phyloP scores from a whole-genome alignment of 2,113 vertebrate genomes.

The Lota lota region DNA sequence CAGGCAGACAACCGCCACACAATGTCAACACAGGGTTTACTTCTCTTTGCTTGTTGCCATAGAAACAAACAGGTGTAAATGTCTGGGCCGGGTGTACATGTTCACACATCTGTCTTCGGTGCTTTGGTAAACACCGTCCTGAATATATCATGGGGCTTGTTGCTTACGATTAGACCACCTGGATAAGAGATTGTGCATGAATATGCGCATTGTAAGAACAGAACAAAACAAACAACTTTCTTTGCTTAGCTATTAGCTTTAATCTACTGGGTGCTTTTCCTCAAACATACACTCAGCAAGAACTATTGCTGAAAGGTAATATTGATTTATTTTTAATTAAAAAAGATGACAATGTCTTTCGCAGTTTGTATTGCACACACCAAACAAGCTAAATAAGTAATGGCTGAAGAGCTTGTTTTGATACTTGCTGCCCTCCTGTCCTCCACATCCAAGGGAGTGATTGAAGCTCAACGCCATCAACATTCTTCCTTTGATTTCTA shows the following conservation, averaged over 20 bases:
- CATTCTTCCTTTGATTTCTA: slow-evolving; percentile 25
- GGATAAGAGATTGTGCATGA: no score
- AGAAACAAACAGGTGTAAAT: slow-evolving; percentile 32
- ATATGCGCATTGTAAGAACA: neutral
- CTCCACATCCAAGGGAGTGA: slow-evolving; percentile 3
- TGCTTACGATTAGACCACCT: no score
- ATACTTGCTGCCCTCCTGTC: neutral
- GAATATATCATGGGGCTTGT: no score
- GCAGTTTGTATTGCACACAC: slow-evolving; percentile 48
- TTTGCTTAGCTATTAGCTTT: no score
- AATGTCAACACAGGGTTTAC: slow-evolving; percentile 7
- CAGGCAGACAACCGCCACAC: slow-evolving; percentile 32
- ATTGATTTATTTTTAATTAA: slow-evolving; percentile 44
- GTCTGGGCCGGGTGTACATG: neutral
- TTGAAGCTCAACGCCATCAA: slow-evolving; percentile 12
- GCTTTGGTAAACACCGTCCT: no score
- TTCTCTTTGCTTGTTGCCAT: slow-evolving; percentile 47
- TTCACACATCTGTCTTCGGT: neutral
- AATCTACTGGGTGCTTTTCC: no score
- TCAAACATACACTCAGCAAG: slow-evolving; percentile 38
- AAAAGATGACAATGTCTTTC: slow-evolving; percentile 27
- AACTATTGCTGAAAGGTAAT: slow-evolving; percentile 24
- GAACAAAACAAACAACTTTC: no score
- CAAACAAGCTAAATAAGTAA: slow-evolving; percentile 31
- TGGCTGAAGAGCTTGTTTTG: neutral